Conservation (phyloP, 2,797 vertebrate species). For the Rhabdomys pumilio region DNA sequence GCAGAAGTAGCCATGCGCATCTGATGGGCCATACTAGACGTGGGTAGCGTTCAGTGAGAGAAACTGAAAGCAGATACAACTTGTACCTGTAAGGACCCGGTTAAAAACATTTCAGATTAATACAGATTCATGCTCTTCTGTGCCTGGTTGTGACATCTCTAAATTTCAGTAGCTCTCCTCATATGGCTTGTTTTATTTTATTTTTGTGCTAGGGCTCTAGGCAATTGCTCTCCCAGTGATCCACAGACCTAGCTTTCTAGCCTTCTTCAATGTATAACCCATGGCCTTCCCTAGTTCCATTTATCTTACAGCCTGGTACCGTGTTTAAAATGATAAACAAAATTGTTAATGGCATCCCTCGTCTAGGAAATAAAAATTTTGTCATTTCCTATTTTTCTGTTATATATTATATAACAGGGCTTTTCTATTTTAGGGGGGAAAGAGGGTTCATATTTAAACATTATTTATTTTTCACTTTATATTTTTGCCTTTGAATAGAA, state of each 20-base stretch:
- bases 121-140: background rate
- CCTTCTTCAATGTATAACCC: background rate
- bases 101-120: slow-evolving; percentile 11
- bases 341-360: slow-evolving; percentile 50
- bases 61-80: slow-evolving; percentile 35
- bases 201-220: background rate
- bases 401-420: slow-evolving; percentile 18
- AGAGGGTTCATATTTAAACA: slow-evolving; percentile 48
- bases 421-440: background rate
- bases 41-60: background rate
- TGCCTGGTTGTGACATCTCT: background rate
- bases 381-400: slow-evolving; percentile 27
- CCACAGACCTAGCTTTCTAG: background rate
- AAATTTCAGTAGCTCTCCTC: background rate
- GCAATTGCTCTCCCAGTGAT: background rate
- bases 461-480: slow-evolving; percentile 54
- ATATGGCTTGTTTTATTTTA: background rate
- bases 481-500: slow-evolving; percentile 6
- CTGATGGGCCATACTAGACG: background rate
- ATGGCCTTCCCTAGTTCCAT: background rate
- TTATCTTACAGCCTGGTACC: slow-evolving; percentile 61
- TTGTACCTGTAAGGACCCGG: slow-evolving; percentile 22
- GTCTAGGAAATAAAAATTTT: slow-evolving; percentile 74
- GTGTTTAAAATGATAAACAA: slow-evolving; percentile 53
- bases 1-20: background rate